Conservation (phyloP, 2,113 vertebrate genomes). For the Chionodraco myersi region DNA sequence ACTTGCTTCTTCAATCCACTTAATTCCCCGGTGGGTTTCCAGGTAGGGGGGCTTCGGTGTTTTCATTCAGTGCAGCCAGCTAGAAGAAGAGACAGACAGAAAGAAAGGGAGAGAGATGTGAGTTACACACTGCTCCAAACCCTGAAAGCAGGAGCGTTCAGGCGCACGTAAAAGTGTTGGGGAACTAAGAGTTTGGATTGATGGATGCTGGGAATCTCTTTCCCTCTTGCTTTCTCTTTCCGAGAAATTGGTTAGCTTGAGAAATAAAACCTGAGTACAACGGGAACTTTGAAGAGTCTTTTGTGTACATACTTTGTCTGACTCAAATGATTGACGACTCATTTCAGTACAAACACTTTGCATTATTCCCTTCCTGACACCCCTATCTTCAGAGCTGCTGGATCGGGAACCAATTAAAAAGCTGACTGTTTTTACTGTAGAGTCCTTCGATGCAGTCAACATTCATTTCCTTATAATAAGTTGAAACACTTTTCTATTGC, state of each 20-base stretch:
- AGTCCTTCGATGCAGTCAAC: too few species aligned
- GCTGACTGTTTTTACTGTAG: too few species aligned
- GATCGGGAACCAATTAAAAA: too few species aligned
- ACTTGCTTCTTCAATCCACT: constrained; percentile 75
- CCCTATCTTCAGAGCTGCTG: too few species aligned
- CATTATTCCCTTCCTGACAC: not conserved
- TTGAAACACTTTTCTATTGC: too few species aligned
- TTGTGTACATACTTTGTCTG: not conserved
- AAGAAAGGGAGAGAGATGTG: constrained; percentile 43
- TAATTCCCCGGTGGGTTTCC: constrained; percentile 55
- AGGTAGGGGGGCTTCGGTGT: constrained; percentile 48
- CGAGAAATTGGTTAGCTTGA: not conserved
- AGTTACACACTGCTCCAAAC: constrained; percentile 25
- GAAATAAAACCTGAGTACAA: constrained; percentile 8
- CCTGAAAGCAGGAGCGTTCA: constrained; percentile 27
- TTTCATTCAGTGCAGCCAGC: constrained; percentile 62
- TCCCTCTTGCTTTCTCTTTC: not conserved
- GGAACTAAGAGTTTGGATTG: constrained; percentile 3
- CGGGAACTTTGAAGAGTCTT: not conserved
- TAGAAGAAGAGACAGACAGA: constrained; percentile 38
- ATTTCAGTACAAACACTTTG: not conserved
- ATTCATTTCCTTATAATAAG: too few species aligned
- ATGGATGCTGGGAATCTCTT: constrained; percentile 17
- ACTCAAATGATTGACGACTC: not conserved
- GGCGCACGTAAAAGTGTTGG: constrained; percentile 29